Base-by-base conservation (phyloP, 2,113 vertebrate genomes). In the Ictalurus furcatus region DNA sequence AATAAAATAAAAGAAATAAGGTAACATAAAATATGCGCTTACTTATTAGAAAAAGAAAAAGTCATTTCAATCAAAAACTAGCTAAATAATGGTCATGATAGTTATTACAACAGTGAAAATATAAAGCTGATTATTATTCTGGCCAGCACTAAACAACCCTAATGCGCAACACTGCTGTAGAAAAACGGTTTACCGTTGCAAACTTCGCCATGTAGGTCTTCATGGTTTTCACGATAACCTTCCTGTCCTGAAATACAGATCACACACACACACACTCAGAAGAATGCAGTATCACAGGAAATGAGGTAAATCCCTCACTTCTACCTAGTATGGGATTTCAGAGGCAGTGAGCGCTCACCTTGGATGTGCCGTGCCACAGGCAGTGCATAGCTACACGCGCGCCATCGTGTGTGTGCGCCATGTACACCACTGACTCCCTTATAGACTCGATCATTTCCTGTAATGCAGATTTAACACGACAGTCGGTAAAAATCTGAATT, bases 381-480 rank as follows among this genome's bases (percentile, higher is more conserved):
- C 97, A 98, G 90, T 97, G 95, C 98, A 99, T 99, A 0, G 97
- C 97, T 59, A 99, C 98, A 89, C 98, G 94, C 9, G 98, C 97
- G 3, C 98, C 98, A 37, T 99, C 98, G 0, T 98, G 98, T 0
- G 98, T 99, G 92, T 99, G 97, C 0, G 97, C 97, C 95, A 98
- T 95, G 95, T 99, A 99, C 59, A 99, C 95, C 2, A 98, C 97
- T 0, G 97, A 94, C 92, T 99, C 98, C 85, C 98, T 96, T 92
- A 99, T 96, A 58, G 97, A 96, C 95, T 99, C 98, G n/a, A 98
- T 98, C 97, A 98, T 96, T 94, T 99, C 98, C 98, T 99, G 92
- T 6, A 88, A 81, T 12, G 30, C 12, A 73, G 1, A 81, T 56
- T 23, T 87, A 44, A 85, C 25, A 63, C 37, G 6, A 11, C 1